These are phyloP conservation scores for Copidosoma aretas DNA, from an alignment of 2,888 invertebrate species.

Conservation along the genomic window DNA sequence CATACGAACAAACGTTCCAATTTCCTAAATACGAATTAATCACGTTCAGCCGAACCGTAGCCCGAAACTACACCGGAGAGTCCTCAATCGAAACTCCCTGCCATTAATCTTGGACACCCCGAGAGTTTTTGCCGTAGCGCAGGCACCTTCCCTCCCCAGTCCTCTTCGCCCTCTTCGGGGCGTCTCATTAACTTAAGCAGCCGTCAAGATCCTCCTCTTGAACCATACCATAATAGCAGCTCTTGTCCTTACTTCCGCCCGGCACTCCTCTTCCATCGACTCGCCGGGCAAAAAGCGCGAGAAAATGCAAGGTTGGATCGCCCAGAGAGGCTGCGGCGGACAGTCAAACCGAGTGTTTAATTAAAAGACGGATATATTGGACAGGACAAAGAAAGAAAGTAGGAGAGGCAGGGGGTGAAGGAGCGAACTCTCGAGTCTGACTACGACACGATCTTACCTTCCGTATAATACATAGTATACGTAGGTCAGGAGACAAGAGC, in stretches of 20 bases:
- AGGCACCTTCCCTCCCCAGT: neutral
- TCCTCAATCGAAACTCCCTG: too few relatives aligned
- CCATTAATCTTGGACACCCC: neutral
- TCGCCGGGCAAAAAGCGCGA: too few relatives aligned
- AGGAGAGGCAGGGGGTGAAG: neutral
- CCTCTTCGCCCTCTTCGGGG: neutral
- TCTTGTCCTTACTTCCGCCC: neutral
- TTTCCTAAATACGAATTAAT: too few relatives aligned
- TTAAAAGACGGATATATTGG: slow-evolving; percentile 22
- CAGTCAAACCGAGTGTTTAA: slow-evolving; percentile 28
- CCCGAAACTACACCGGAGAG: too few relatives aligned
- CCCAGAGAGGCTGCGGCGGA: slow-evolving; percentile 20
- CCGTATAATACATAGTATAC: neutral
- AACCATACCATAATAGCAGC: slow-evolving; percentile 12
- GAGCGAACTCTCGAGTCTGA: neutral
- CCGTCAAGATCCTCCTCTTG: slow-evolving; percentile 24
- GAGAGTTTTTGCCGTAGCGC: neutral
- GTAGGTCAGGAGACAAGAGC: neutral
- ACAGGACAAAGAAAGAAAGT: too few relatives aligned
- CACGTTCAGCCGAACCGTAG: too few relatives aligned
- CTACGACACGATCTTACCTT: neutral
- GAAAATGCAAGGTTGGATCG: slow-evolving; percentile 11
- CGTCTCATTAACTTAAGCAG: slow-evolving; percentile 25
- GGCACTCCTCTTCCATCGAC: neutral
- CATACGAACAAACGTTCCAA: too few relatives aligned